phyloP scores from a whole-genome alignment of 2,797 vertebrate species.

The Anguilla megastoma region DNA sequence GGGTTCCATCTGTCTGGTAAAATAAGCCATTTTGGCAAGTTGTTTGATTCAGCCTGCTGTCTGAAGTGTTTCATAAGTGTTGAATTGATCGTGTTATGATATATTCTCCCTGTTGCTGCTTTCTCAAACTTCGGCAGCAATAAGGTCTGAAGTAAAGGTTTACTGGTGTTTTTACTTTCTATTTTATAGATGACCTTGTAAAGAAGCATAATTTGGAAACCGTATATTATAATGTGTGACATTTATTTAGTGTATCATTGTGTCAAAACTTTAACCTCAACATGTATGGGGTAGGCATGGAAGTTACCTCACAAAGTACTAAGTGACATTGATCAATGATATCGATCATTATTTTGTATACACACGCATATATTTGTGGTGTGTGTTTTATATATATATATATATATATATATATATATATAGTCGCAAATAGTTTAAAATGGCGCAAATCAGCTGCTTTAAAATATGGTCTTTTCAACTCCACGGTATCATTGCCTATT shows the following conservation, averaged over 20 bases:
- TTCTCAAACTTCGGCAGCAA: neutral
- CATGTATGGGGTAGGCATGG: neutral
- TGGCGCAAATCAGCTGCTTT: neutral
- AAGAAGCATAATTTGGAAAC: neutral
- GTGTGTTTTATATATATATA: neutral
- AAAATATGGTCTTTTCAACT: neutral
- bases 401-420: neutral
- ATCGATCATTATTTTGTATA: neutral
- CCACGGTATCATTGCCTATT: neutral
- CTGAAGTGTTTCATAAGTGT: neutral
- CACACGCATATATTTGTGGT: too few relatives aligned
- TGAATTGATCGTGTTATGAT: slow-evolving; percentile 4
- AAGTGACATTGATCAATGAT: neutral
- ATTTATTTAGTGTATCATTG: neutral
- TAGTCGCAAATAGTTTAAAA: neutral
- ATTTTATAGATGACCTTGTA: neutral
- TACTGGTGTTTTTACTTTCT: neutral
- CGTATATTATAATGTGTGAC: neutral
- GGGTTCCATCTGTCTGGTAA: neutral
- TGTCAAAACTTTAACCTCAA: neutral
- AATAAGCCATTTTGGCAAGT: neutral
- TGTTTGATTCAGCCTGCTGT: neutral
- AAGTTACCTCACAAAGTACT: neutral
- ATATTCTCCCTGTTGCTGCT: neutral
- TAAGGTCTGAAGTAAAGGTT: neutral